Evolutionary conservation across 2,888 invertebrate species (phyloP).

Genomic region (Drosophila subquinaria): DNA sequence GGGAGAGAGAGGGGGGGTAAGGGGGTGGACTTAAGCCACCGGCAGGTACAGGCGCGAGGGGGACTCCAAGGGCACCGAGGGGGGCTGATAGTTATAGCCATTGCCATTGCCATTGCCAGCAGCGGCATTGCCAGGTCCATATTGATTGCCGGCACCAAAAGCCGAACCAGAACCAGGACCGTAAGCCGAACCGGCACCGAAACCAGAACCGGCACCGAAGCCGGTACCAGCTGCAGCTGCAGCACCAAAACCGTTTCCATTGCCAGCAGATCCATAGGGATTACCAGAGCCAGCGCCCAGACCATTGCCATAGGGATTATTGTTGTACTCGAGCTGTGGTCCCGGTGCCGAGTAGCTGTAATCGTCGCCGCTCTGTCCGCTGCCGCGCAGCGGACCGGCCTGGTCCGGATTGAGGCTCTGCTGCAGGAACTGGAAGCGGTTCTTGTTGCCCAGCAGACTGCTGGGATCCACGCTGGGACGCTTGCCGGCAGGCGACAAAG

Average conservation of each 20-base stretch:
- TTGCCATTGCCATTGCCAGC: slow-evolving; percentile 12
- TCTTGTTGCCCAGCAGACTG: slow-evolving; percentile 73
- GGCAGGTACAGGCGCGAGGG: slow-evolving; percentile 78
- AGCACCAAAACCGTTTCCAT: slow-evolving; percentile 32
- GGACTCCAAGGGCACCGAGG: slow-evolving; percentile 51
- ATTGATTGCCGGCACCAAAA: slow-evolving; percentile 20
- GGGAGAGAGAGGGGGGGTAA: not conserved
- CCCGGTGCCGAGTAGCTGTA: slow-evolving; percentile 69
- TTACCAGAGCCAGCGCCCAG: slow-evolving; percentile 7
- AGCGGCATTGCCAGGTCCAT: slow-evolving; percentile 9
- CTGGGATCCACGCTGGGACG: slow-evolving; percentile 59
- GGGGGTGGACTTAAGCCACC: slow-evolving; percentile 63
- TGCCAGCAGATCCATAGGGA: slow-evolving; percentile 10
- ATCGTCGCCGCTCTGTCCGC: slow-evolving; percentile 82
- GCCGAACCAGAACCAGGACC: slow-evolving; percentile 11
- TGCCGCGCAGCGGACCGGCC: slow-evolving; percentile 73
- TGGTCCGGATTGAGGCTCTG: slow-evolving; percentile 80
- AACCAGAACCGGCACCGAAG: slow-evolving; percentile 6
- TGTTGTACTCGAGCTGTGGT: slow-evolving; percentile 31
- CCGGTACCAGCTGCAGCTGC: slow-evolving; percentile 12
- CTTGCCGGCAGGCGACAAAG: slow-evolving; percentile 46
- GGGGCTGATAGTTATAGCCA: slow-evolving; percentile 79
- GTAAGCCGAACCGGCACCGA: slow-evolving; percentile 8
- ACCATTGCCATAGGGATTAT: slow-evolving; percentile 46
- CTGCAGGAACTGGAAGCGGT: slow-evolving; percentile 83